These are phyloP conservation scores for Tuta absoluta DNA, from an alignment of 2,888 invertebrate genomes.

Conservation along the genomic window DNA sequence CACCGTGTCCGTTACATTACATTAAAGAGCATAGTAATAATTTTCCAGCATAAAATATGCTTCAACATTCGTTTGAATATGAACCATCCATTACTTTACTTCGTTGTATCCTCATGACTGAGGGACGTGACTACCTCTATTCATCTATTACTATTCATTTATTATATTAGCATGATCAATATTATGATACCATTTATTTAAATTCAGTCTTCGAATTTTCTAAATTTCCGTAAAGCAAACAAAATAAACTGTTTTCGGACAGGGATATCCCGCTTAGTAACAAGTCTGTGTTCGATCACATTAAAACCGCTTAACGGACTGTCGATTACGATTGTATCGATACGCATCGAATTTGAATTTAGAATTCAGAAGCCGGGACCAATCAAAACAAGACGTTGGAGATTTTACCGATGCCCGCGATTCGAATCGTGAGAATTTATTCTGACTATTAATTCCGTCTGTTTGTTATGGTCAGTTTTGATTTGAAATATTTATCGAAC, in stretches of 20 bases:
- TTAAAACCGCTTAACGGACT: slow-evolving; percentile 43
- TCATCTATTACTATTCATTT: slow-evolving; percentile 9
- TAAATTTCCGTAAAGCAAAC: slow-evolving; percentile 23
- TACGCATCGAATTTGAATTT: slow-evolving; percentile 43
- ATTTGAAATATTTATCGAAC: slow-evolving; percentile 30
- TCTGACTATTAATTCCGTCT: slow-evolving; percentile 45
- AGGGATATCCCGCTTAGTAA: slow-evolving; percentile 20
- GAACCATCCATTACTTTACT: slow-evolving; percentile 10
- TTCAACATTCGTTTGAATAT: slow-evolving; percentile 9
- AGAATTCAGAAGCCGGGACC: slow-evolving; percentile 54
- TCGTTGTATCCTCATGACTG: too few relatives aligned
- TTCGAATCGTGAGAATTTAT: slow-evolving; percentile 51
- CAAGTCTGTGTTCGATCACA: slow-evolving; percentile 30
- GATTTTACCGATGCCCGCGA: slow-evolving; percentile 43
- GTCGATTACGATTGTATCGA: slow-evolving; percentile 34
- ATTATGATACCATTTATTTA: slow-evolving; percentile 17
- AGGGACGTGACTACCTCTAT: too few relatives aligned
- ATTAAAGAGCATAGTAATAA: slow-evolving; percentile 26
- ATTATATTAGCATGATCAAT: slow-evolving; percentile 17
- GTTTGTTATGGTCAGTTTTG: slow-evolving; percentile 39
- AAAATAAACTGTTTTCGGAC: slow-evolving; percentile 12
- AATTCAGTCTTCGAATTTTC: slow-evolving; percentile 16
- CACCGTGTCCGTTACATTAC: slow-evolving; percentile 27
- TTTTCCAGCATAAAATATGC: slow-evolving; percentile 2
- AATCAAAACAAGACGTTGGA: slow-evolving; percentile 42